A percentile compares a stretch with the other conserved stretches of the same genome.
Conservation (phyloP, 2,888 invertebrate species). For the Thereva nobilitata region DNA sequence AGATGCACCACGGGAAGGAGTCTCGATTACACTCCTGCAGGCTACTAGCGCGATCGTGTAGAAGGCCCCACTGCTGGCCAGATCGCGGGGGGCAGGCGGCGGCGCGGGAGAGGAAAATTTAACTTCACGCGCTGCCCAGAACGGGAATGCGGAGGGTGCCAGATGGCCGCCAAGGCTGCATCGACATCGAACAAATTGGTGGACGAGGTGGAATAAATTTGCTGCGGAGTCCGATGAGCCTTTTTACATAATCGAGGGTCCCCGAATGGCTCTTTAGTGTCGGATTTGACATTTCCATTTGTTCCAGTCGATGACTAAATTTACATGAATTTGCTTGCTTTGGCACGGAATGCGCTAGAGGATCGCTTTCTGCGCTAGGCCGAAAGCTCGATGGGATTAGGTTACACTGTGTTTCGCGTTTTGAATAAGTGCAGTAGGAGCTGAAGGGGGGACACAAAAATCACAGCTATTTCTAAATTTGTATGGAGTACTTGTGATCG, state of each 20-base stretch:
- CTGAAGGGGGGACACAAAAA: too few relatives aligned
- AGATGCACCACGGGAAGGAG: slow-evolving; percentile 19
- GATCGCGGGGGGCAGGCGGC: not conserved
- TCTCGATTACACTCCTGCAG: slow-evolving; percentile 25
- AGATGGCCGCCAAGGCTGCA: slow-evolving; percentile 13
- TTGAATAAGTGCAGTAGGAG: too few relatives aligned
- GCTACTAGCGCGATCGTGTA: slow-evolving; percentile 33
- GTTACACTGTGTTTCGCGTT: too few relatives aligned
- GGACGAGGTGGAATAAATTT: slow-evolving; percentile 34
- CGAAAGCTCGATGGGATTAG: too few relatives aligned
- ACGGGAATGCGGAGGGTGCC: slow-evolving; percentile 22
- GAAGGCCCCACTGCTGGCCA: slow-evolving; percentile 14
- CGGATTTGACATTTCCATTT: not conserved
- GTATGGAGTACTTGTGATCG: too few relatives aligned
- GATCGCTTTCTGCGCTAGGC: too few relatives aligned
- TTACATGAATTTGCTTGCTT: too few relatives aligned
- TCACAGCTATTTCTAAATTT: too few relatives aligned
- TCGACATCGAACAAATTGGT: slow-evolving; percentile 33
- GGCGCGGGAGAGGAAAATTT: not conserved
- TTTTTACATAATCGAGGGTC: not conserved
- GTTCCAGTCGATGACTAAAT: too few relatives aligned
- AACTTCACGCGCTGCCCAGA: slow-evolving; percentile 13
- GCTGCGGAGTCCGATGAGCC: slow-evolving; percentile 4
- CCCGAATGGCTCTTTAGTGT: not conserved
- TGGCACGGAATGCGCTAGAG: too few relatives aligned